These are phyloP conservation scores for Vanessa atalanta DNA, from an alignment of 1,140 invertebrate species.

Conservation along the genomic window DNA sequence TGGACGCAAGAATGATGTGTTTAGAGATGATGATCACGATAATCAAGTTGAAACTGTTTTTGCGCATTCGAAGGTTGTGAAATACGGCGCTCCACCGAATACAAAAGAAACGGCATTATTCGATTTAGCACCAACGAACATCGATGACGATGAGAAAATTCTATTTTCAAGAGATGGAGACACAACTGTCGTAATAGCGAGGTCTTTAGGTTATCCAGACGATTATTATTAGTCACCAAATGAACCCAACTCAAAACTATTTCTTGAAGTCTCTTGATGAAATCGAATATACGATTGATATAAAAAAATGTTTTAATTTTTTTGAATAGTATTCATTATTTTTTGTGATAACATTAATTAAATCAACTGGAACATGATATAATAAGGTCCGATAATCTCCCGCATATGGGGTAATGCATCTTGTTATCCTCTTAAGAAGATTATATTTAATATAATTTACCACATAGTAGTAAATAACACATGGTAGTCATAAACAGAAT, in stretches of 20 bases:
- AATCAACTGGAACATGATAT: no score
- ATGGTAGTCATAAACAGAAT: no score
- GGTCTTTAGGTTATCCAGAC: conserved; percentile 30
- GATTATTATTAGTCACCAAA: conserved; percentile 14
- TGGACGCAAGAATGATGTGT: background rate
- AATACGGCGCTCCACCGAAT: conserved; percentile 48
- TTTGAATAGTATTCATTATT: no score
- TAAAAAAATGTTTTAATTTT: no score
- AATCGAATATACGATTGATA: no score
- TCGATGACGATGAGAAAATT: background rate
- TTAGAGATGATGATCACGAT: conserved; percentile 27
- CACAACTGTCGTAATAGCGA: conserved; percentile 41
- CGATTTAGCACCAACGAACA: background rate
- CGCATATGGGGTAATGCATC: no score
- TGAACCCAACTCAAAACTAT: background rate
- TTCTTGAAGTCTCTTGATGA: no score
- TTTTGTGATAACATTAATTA: no score
- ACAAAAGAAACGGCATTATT: conserved; percentile 7
- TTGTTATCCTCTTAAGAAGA: no score
- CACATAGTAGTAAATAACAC: no score
- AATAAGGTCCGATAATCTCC: no score
- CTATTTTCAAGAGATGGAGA: conserved; percentile 22
- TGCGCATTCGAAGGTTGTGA: conserved; percentile 61
- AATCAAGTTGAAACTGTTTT: conserved; percentile 59
- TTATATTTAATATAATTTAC: no score